Evolutionary conservation across 2,888 invertebrate genomes (phyloP), one percentile per base, ranked within the genome.

Genomic region (Lutraria lutraria): DNA sequence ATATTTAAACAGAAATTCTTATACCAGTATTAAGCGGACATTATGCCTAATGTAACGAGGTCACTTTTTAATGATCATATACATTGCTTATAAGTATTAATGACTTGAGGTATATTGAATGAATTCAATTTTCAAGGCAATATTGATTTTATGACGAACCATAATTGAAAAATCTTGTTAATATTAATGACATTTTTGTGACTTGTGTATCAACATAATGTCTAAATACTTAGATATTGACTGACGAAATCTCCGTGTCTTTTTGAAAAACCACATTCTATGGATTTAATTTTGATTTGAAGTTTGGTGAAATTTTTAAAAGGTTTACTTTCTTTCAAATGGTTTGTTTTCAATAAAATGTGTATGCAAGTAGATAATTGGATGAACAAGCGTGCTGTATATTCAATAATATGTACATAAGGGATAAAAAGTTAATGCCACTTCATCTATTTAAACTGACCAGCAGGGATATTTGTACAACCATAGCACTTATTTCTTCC

Each of bases 261-360:
- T 29, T 76, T 34, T 76, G 29, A 34, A 76, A 76, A 8, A 34
- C 16, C 15, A 31, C 16, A 15, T 19, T 76, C 76, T 15, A 34
- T 0, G 76, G 34, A 34, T 76, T 76, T 34, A 76, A 76, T 6
- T 34, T 76, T 76, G 56, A 76, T 76, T 34, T 31, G 52, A 43
- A 68, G 31, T 83, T 63, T 34, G 82, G 82, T 83, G 31, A 54
- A 83, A 83, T 43, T 81, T 86, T 34, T 83, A 72, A 63, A 84
- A 84, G 52, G 84, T 84, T 84, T 84, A 68, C 43, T 76, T 80
- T 60, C 29, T 34, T 34, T 56, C 31, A 31, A 79, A 53, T 80
- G 52, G 60, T 80, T 76, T 85, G 76, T 56, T 80, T 52, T 60
- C n/a, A 53, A 79, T 60, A 76, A 31, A 63, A n/a, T 19, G 82